Percentiles rank a stretch among this genome's conserved stretches.
Evolutionary conservation across 2,888 invertebrate genomes (phyloP).

Genomic region (Agonopterix heracliana): DNA sequence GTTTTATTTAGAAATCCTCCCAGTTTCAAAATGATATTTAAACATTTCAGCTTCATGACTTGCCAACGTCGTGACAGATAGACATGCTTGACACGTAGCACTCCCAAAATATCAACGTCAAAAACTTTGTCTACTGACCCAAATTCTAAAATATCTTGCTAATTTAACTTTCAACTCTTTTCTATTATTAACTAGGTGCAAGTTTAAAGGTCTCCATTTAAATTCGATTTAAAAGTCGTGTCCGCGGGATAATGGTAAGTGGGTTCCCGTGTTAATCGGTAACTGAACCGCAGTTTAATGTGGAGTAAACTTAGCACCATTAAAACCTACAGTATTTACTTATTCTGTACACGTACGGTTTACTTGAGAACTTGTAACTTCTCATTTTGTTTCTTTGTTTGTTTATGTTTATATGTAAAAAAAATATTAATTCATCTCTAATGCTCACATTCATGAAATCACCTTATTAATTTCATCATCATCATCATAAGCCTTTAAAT

Average conservation of each 20-base stretch:
- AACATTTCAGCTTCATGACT: not conserved
- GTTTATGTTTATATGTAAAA: no score
- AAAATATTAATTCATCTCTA: no score
- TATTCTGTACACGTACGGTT: no score
- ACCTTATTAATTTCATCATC: no score
- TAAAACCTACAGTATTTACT: not conserved
- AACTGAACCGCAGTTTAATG: constrained; percentile 11
- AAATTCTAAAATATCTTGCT: constrained; percentile 13
- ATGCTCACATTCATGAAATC: no score
- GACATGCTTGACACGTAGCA: constrained; percentile 4
- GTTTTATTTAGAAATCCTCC: no score
- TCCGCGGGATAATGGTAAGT: constrained; percentile 25
- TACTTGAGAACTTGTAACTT: no score
- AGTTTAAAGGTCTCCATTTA: constrained; percentile 6
- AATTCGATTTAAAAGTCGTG: constrained; percentile 14
- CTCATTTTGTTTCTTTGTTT: no score
- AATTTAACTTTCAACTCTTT: constrained; percentile 9
- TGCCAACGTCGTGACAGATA: constrained; percentile 7
- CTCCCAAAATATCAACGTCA: constrained; percentile 15
- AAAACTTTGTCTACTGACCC: constrained; percentile 16
- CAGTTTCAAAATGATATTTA: not conserved
- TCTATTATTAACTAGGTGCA: constrained; percentile 3
- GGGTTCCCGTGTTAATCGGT: constrained; percentile 30
- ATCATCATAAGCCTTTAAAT: no score
- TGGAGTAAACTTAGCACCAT: constrained; percentile 4